phyloP scores from a whole-genome alignment of 2,888 invertebrate species.

The Polietes domitor region DNA sequence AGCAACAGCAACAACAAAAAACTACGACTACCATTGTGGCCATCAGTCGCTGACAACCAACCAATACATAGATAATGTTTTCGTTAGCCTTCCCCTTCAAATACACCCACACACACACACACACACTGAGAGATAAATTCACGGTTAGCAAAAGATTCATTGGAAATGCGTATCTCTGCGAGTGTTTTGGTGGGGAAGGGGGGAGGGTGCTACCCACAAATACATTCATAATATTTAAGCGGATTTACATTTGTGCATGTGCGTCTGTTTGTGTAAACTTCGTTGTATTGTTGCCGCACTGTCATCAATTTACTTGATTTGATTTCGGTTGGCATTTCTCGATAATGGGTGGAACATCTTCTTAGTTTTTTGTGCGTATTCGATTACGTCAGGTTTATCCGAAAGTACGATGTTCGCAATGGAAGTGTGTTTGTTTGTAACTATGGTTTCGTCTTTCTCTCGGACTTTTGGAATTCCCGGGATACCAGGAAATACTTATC shows the following conservation, averaged over 20 bases:
- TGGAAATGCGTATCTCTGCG: not conserved
- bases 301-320: conserved; percentile 56
- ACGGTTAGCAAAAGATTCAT: not conserved
- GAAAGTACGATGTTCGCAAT: not conserved
- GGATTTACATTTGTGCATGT: conserved; percentile 47
- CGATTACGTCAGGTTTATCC: not conserved
- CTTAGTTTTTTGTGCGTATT: not conserved
- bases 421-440: too few species aligned
- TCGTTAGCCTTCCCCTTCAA: not conserved
- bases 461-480: too few species aligned
- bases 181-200: not conserved
- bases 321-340: conserved; percentile 40
- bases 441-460: too few species aligned
- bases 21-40: not conserved
- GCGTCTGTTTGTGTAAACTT: conserved; percentile 6
- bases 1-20: not conserved
- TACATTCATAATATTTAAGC: conserved; percentile 45
- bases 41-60: not conserved
- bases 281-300: conserved; percentile 38
- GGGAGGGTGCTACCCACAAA: not conserved
- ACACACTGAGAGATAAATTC: not conserved
- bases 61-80: conserved; percentile 15
- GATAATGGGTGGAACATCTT: not conserved
- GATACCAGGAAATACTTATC: too few species aligned
- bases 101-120: conserved; percentile 11